Conservation (phyloP, 2,113 vertebrate species). For the Egretta garzetta region DNA sequence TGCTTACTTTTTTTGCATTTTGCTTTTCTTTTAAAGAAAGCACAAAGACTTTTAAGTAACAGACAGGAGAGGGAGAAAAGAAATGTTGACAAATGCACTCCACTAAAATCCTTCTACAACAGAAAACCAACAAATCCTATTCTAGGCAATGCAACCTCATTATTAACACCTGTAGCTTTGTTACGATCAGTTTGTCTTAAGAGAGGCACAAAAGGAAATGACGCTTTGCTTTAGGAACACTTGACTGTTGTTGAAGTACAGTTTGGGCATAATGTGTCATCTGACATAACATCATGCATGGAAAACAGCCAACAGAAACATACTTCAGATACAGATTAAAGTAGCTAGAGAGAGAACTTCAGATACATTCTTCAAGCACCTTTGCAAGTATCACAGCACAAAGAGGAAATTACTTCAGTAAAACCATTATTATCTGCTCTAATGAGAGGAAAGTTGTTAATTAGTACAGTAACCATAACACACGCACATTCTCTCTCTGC, state of each 20-base stretch:
- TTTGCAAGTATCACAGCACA: background rate
- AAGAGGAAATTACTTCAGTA: constrained; percentile 1
- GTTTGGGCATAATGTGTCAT: constrained; percentile 14
- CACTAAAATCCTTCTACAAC: background rate
- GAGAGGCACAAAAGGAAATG: constrained; percentile 21
- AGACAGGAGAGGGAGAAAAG: background rate
- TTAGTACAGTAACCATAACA: background rate
- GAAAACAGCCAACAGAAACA: constrained; percentile 53
- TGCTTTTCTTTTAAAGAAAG: background rate
- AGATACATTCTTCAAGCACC: background rate
- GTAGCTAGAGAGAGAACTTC: background rate
- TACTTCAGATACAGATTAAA: background rate
- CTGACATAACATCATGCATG: constrained; percentile 21
- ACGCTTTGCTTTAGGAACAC: background rate
- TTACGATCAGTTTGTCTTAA: background rate
- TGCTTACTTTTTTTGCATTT: background rate
- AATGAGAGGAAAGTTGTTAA: background rate
- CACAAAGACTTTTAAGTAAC: background rate
- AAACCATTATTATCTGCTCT: background rate
- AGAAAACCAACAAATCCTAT: background rate
- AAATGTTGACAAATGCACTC: background rate
- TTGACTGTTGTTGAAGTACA: background rate
- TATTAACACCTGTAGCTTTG: background rate
- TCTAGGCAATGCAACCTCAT: background rate
- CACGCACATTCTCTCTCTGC: background rate